Conservation (phyloP, 2,888 invertebrate genomes). For the Merodon equestris region DNA sequence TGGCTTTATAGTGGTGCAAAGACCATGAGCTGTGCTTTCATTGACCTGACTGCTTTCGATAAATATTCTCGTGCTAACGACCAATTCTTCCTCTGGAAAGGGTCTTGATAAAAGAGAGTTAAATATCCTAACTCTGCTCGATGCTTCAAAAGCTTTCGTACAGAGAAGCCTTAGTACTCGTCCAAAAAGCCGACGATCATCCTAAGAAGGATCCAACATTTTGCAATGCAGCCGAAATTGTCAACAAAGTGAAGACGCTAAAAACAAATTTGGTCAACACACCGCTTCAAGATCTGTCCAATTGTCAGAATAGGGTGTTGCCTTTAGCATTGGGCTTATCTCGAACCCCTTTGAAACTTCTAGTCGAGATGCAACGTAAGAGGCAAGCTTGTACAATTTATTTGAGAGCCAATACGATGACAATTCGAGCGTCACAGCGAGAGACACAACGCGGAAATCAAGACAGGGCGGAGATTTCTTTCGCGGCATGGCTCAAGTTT, state of each 20-base stretch:
- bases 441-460: slow-evolving; percentile 78
- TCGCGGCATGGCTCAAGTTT: slow-evolving; percentile 84
- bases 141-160: no score
- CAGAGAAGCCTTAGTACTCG: slow-evolving; percentile 93
- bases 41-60: no score
- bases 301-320: slow-evolving; percentile 92
- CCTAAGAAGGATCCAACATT: slow-evolving; percentile 76
- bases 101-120: no score
- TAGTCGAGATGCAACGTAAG: slow-evolving; percentile 80
- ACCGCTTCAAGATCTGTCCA: slow-evolving; percentile 92
- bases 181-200: slow-evolving; percentile 84
- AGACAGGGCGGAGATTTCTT: slow-evolving; percentile 84
- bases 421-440: slow-evolving; percentile 76
- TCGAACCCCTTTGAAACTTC: slow-evolving; percentile 89
- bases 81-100: no score
- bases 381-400: slow-evolving; percentile 78
- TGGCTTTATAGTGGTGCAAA: no score
- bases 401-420: slow-evolving; percentile 76
- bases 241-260: slow-evolving; percentile 83
- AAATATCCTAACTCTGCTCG: no score
- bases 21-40: no score
- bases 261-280: slow-evolving; percentile 90
- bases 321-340: slow-evolving; percentile 93
- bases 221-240: slow-evolving; percentile 73
- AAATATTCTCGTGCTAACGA: no score